These are phyloP conservation scores for Cactoblastis cactorum DNA, from an alignment of 2,888 invertebrate species.

Conservation along the genomic window DNA sequence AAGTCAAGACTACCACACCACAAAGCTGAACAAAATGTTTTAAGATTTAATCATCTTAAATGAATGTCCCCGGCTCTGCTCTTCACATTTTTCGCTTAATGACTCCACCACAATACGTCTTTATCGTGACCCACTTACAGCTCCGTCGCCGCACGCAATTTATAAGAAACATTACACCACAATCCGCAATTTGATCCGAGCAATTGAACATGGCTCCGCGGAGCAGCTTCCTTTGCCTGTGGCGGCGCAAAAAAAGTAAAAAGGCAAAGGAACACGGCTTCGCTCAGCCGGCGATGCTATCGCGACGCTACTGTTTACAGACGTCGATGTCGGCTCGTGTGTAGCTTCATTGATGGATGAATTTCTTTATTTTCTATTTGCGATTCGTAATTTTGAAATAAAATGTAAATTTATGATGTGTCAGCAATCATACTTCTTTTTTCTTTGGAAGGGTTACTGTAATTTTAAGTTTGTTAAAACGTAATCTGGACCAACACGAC, in stretches of 20 bases:
- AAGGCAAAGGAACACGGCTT: constrained; percentile 11
- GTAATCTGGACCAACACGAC: no score
- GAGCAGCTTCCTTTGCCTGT: constrained; percentile 21
- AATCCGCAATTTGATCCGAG: constrained; percentile 32
- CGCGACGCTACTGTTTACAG: constrained; percentile 14
- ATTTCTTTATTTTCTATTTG: neutral
- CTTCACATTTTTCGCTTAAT: constrained; percentile 4
- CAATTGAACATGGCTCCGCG: constrained; percentile 27
- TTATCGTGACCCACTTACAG: constrained; percentile 12
- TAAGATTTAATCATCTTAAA: constrained; percentile 1
- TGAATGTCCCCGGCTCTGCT: constrained; percentile 1
- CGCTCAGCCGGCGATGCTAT: constrained; percentile 12
- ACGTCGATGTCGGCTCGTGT: constrained; percentile 8
- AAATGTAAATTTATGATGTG: neutral
- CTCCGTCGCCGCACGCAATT: constrained; percentile 8
- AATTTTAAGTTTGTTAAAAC: no score
- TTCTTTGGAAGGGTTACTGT: neutral
- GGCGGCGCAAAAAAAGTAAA: constrained; percentile 20
- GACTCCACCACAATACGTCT: constrained; percentile 6
- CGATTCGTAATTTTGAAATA: neutral
- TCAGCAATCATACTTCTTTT: neutral
- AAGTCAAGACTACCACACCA: no score
- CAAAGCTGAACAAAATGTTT: neutral
- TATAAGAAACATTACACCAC: constrained; percentile 12
- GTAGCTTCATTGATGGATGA: neutral